Percentiles rank a stretch among this genome's conserved stretches.
Evolutionary conservation across 1,140 invertebrate genomes (phyloP).

Genomic region (Gonioctena quinquepunctata): DNA sequence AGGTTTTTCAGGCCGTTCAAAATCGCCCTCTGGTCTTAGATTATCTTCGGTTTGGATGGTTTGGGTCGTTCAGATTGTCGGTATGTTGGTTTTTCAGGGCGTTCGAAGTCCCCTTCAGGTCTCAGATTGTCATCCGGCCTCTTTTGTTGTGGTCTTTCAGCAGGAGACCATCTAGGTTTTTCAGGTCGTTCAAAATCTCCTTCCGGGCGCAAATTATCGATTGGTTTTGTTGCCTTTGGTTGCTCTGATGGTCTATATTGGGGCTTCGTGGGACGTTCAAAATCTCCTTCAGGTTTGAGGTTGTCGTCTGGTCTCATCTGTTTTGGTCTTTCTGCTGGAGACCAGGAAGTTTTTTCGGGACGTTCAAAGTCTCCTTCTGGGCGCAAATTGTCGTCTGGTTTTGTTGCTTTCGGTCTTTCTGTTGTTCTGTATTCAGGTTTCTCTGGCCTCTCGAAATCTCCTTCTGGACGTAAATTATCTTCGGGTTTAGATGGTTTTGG

Average conservation of each 20-base stretch:
- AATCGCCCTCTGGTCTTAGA: slow-evolving; percentile 68
- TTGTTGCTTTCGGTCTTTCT: slow-evolving; percentile 50
- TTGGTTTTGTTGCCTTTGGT: slow-evolving; percentile 60
- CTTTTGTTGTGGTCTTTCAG: slow-evolving; percentile 55
- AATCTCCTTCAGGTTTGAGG: slow-evolving; percentile 64
- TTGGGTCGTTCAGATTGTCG: slow-evolving; percentile 58
- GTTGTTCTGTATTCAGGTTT: slow-evolving; percentile 51
- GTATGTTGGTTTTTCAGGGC: slow-evolving; percentile 53
- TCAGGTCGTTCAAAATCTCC: slow-evolving; percentile 63
- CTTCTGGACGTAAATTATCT: slow-evolving; percentile 66
- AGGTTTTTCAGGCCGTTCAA: slow-evolving; percentile 57
- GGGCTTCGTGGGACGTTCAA: slow-evolving; percentile 58
- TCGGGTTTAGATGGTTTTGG: slow-evolving; percentile 51
- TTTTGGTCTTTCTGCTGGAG: slow-evolving; percentile 61
- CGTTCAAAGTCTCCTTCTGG: slow-evolving; percentile 70
- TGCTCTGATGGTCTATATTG: slow-evolving; percentile 60
- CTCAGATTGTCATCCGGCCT: slow-evolving; percentile 58
- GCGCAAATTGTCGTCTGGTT: slow-evolving; percentile 56
- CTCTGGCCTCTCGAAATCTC: slow-evolving; percentile 46
- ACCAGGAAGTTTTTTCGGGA: slow-evolving; percentile 51
- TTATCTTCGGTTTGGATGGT: slow-evolving; percentile 56
- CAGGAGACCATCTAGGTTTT: slow-evolving; percentile 54
- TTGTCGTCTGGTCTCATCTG: slow-evolving; percentile 65
- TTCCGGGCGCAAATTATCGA: slow-evolving; percentile 63
- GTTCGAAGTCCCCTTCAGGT: slow-evolving; percentile 69